Evolutionary conservation across 2,113 vertebrate genomes (phyloP), one percentile per base, ranked within the genome.

Genomic region (Prinia subflava): DNA sequence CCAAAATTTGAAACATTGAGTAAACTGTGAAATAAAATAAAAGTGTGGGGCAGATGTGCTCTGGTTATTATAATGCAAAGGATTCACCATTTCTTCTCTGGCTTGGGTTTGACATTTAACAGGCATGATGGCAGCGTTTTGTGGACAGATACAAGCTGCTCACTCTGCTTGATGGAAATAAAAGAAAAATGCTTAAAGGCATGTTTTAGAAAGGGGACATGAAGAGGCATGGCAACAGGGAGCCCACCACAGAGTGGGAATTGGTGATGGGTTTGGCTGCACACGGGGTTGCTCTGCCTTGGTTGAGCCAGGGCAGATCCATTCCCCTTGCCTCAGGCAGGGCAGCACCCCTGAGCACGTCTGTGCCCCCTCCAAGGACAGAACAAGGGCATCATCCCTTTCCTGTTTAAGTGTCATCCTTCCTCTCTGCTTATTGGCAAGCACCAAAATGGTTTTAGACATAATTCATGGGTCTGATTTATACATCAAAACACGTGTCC

Each of bases 401-500:
- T 91, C 78, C 70, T 55, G 52, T 25, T 44, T 31, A 52, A 73
- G 50, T 64, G 62, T 15, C 79, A 77, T 80, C 59, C 69, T 80
- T 53, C 71, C 21, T 84, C 56, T 71, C 80, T 47, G 84, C n/a
- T 86, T 53, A 46, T 67, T 91, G 81, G 90, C 90, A 91, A 83
- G 15, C 57, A 47, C 70, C n/a, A 47, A 33, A 91, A 47, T 7
- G 7, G 69, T 71, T 83, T 90, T 71, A 41, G 62, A 67, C 20
- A 20, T 77, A 88, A 93, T 92, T 95, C 86, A 86, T 68, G 69
- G 88, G 39, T 75, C 64, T 87, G 94, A 89, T 90, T 94, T 96
- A 52, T 82, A 59, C 65, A 80, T 90, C 73, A 62, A 41, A 93
- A 33, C 42, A 42, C 41, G 49, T 44, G 75, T 52, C 83, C 90